Percentiles rank a stretch among this genome's conserved stretches.
Evolutionary conservation across 2,113 vertebrate species (phyloP).

Genomic region (Microcebus jonahi): DNA sequence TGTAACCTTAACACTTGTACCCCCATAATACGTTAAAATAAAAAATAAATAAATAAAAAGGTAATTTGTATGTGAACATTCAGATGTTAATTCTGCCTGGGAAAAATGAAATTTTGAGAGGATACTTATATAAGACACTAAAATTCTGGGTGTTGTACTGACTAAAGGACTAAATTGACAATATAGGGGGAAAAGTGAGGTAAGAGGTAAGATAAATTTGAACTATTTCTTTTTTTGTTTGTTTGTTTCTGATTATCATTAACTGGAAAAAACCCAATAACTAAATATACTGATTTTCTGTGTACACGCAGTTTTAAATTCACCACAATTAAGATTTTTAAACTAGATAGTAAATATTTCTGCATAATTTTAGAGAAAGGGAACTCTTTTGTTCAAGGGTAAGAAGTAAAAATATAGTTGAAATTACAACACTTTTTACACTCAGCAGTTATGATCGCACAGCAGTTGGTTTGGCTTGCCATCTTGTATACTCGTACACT

Average conservation of each 20-base stretch:
- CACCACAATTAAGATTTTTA: not conserved
- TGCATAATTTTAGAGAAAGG: not conserved
- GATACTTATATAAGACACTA: fast-evolving
- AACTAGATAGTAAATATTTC: not conserved
- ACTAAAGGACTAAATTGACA: not conserved
- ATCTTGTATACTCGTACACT: not conserved
- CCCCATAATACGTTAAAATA: too few relatives aligned
- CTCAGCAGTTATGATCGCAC: not conserved
- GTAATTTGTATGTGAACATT: not conserved
- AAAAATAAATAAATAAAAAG: not conserved
- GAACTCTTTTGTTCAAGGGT: not conserved
- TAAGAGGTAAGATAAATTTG: not conserved
- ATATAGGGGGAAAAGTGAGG: not conserved
- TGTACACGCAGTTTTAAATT: not conserved
- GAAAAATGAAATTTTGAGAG: not conserved
- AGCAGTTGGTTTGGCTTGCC: not conserved
- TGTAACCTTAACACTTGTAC: too few relatives aligned
- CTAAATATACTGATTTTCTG: not conserved
- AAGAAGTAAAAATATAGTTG: not conserved
- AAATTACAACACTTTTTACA: not conserved
- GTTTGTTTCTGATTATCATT: not conserved
- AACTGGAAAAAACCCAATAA: not conserved
- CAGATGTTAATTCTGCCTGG: not conserved
- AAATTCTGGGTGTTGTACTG: not conserved
- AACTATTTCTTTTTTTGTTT: not conserved